Percentiles rank a stretch among this genome's conserved stretches.
These are phyloP conservation scores for Lanistes nyassanus DNA, from an alignment of 1,140 invertebrate species.

Conservation along the genomic window DNA sequence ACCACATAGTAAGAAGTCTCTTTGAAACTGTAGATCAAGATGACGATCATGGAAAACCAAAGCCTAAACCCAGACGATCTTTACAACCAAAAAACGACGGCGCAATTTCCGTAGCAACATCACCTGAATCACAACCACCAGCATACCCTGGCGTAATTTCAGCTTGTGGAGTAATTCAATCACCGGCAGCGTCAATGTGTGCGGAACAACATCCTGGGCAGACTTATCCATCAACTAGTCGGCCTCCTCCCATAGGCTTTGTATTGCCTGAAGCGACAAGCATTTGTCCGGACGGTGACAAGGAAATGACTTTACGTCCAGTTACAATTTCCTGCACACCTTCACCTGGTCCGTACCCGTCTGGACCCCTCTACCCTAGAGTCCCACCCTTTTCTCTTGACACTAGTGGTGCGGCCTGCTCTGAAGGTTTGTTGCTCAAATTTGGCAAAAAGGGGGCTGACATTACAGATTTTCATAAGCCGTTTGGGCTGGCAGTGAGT, in stretches of 20 bases:
- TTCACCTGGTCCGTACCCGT: background rate
- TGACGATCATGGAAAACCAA: slow-evolving; percentile 15
- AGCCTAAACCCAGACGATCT: slow-evolving; percentile 34
- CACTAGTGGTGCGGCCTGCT: slow-evolving; percentile 31
- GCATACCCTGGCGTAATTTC: background rate
- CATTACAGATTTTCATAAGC: slow-evolving; percentile 52
- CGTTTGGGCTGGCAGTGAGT: slow-evolving; percentile 51
- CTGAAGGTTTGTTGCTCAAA: slow-evolving; percentile 38
- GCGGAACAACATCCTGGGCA: slow-evolving; percentile 4
- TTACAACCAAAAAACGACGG: slow-evolving; percentile 21
- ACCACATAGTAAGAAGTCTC: slow-evolving; percentile 53
- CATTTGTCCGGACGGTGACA: background rate
- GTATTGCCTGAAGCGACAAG: background rate
- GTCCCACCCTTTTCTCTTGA: slow-evolving; percentile 25
- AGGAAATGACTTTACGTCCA: background rate
- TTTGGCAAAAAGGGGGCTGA: slow-evolving; percentile 57
- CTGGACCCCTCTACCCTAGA: background rate
- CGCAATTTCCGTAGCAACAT: background rate
- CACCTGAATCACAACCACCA: background rate
- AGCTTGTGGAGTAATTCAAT: slow-evolving; percentile 2
- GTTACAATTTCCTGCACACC: background rate
- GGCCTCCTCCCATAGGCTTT: background rate
- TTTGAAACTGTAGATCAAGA: slow-evolving; percentile 46
- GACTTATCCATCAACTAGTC: background rate
- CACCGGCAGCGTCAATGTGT: slow-evolving; percentile 1